Conservation (phyloP, 1,140 invertebrate species). For the Ooceraea biroi region DNA sequence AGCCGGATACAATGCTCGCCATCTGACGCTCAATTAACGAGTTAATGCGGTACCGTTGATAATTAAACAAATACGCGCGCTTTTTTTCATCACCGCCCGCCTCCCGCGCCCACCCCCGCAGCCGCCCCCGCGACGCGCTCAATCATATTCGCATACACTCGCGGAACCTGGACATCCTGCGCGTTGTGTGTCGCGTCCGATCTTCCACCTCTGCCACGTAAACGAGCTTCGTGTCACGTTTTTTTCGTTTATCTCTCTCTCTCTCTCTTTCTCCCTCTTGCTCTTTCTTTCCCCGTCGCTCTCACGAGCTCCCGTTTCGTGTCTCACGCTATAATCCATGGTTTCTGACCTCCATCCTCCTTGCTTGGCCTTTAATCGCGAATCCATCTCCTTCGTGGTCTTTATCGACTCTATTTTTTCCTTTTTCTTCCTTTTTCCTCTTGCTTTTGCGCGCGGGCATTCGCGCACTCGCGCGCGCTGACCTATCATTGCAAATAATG, state of each 20-base stretch:
- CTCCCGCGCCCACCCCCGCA: no score
- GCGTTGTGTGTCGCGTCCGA: slow-evolving; percentile 8
- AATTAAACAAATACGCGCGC: slow-evolving; percentile 84
- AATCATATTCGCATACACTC: no score
- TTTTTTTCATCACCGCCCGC: slow-evolving; percentile 70
- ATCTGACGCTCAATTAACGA: slow-evolving; percentile 87
- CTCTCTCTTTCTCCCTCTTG: neutral
- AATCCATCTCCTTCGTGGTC: slow-evolving; percentile 54
- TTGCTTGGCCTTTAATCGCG: slow-evolving; percentile 48
- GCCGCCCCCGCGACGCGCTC: neutral
- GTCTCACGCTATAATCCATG: slow-evolving; percentile 58
- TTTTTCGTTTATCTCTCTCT: neutral
- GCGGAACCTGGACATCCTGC: neutral
- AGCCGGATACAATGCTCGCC: slow-evolving; percentile 82
- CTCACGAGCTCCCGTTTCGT: slow-evolving; percentile 40
- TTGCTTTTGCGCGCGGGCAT: slow-evolving; percentile 39
- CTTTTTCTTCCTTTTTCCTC: slow-evolving; percentile 26
- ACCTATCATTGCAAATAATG: slow-evolving; percentile 73
- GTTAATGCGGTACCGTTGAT: slow-evolving; percentile 86
- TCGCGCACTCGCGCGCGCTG: slow-evolving; percentile 23
- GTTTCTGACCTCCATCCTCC: slow-evolving; percentile 64
- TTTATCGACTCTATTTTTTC: slow-evolving; percentile 32
- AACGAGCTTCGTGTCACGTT: slow-evolving; percentile 47
- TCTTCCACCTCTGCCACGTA: slow-evolving; percentile 41
- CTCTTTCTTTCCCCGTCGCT: neutral